phyloP scores from a whole-genome alignment of 2,797 vertebrate genomes.

The Pseudotriccus pelzelni region DNA sequence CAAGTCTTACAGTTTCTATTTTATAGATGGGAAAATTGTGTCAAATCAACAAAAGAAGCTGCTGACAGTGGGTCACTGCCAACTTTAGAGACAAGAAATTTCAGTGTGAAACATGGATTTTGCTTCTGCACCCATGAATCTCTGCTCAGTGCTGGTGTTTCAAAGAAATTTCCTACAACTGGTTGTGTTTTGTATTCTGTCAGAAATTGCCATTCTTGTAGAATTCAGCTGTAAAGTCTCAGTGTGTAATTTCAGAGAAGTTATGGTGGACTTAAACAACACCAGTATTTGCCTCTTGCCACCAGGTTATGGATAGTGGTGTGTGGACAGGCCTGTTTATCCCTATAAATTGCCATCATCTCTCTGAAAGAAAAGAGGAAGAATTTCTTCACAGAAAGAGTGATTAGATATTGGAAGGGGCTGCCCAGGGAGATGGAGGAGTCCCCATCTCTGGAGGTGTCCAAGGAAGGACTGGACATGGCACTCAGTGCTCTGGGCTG shows the following conservation, averaged over 20 bases:
- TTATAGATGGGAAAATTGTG: neutral
- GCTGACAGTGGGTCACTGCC: neutral
- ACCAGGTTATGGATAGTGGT: fast-evolving
- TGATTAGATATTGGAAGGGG: neutral
- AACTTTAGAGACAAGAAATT: neutral
- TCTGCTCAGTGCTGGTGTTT: neutral
- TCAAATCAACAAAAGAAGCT: neutral
- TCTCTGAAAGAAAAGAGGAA: neutral
- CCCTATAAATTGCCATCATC: neutral
- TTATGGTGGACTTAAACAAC: neutral
- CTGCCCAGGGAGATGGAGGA: neutral
- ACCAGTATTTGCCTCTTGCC: neutral
- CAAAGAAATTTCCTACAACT: neutral
- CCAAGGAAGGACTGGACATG: neutral
- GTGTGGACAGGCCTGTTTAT: neutral
- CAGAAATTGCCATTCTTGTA: neutral
- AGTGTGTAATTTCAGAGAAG: neutral
- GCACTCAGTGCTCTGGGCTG: neutral
- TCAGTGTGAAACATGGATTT: neutral
- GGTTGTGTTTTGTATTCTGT: neutral
- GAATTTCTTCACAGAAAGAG: neutral
- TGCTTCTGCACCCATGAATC: neutral
- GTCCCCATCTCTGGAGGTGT: neutral
- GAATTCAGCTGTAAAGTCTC: neutral
- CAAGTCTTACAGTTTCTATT: neutral